Percentiles rank a stretch among this genome's conserved stretches.
Conservation (phyloP, 2,797 vertebrate genomes). For the Falco rusticolus region DNA sequence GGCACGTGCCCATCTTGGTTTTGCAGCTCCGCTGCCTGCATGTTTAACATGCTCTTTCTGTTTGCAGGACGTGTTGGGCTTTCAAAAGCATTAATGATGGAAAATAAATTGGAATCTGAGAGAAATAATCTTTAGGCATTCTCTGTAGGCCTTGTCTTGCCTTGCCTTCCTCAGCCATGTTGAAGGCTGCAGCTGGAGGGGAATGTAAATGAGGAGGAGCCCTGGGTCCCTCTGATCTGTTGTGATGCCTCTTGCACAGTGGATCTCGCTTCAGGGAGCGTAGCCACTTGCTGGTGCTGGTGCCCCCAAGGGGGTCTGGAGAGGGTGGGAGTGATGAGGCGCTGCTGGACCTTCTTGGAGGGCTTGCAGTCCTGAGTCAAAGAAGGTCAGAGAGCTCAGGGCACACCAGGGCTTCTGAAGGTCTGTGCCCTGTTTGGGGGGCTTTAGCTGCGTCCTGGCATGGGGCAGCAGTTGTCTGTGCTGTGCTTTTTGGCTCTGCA, state of each 20-base stretch:
- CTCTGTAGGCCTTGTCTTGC: slow-evolving; percentile 72
- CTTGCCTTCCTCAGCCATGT: slow-evolving; percentile 61
- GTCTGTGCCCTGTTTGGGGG: not conserved
- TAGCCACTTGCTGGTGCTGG: not conserved
- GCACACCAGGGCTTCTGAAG: not conserved
- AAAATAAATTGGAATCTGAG: slow-evolving; percentile 77
- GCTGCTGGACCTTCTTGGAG: not conserved
- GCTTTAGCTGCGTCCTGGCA: not conserved
- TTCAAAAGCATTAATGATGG: slow-evolving; percentile 78
- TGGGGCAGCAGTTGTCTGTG: not conserved
- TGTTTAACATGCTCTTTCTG: slow-evolving; percentile 31
- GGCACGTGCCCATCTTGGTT: rapidly evolving
- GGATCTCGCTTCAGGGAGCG: not conserved
- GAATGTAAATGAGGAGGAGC: slow-evolving; percentile 73
- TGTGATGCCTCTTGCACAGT: not conserved
- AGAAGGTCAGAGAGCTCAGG: not conserved
- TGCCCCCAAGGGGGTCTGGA: not conserved
- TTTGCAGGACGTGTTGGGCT: slow-evolving; percentile 55
- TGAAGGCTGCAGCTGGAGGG: slow-evolving; percentile 55
- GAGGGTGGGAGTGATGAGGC: not conserved
- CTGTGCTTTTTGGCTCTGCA: not conserved
- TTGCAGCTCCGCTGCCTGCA: rapidly evolving
- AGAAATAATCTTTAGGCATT: slow-evolving; percentile 71
- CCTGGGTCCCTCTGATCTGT: not conserved
- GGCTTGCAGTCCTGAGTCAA: not conserved